Evolutionary conservation across 2,888 invertebrate genomes (phyloP), one percentile per base, ranked within the genome.

Genomic region (Protophormia terraenovae): DNA sequence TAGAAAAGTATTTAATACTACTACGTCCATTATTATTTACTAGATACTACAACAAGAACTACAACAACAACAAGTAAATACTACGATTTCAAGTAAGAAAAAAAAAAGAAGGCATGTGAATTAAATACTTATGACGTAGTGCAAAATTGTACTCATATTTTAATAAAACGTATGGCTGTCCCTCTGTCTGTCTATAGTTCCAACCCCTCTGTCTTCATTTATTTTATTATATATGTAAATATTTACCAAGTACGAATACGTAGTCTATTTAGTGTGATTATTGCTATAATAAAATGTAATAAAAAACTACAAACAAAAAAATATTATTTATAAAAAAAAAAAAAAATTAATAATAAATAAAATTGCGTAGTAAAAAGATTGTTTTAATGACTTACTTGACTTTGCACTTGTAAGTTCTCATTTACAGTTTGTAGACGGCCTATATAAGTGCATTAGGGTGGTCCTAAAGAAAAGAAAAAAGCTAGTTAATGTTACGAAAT

Each of bases 321-420:
- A 19, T 32, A 45, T 32, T 22, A 75, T 45, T 27, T 55, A 45
- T 73, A 62, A 72, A 76, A 55, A 38, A 27, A 35, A 55, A 47
- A 47, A 62, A 60, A 60, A 41, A 41, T 41, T 4, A 3, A 41
- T 14, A n/a, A 14, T 73, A 62, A 72, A 73, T 73, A 78, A 79
- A 84, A 71, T 66, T 84, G 84, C 80, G 76, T 84, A 72, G 71
- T 80, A 71, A 80, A 71, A 80, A 75, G 55, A 76, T 71, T 58
- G 72, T 66, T 50, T 76, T 66, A 69, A 80, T 84, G 75, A 58
- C 71, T 80, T 75, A 76, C 76, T 84, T 84, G 75, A 72, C 76
- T 84, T 80, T 84, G 84, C 80, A 84, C 75, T 84, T 84, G 80
- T 84, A 76, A 66, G 84, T 84, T 53, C 71, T 84, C 75, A 64